Base-by-base conservation (phyloP, 1,140 invertebrate species). In the Anagrus nilaparvatae region DNA sequence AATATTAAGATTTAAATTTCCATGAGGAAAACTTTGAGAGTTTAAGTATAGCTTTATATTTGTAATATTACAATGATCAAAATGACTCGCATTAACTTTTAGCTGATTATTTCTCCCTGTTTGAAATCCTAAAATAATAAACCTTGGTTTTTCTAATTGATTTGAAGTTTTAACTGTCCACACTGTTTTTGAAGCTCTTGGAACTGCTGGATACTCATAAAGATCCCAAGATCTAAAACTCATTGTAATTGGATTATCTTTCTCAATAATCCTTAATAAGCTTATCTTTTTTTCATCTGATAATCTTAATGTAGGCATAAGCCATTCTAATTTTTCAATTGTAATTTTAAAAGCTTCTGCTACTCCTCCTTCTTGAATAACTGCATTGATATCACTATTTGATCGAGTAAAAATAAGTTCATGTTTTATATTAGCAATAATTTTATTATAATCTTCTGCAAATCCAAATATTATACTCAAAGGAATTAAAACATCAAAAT, bases 361-460 rank as follows among this genome's bases (percentile, higher is more conserved):
- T 18, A 13, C 19, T 18, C 18, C 29, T 39, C 18, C 28, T 12
- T 33, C 25, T 25, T 47, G 40, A 28, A 43, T 20, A 12, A 33
- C 24, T 14, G 29, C 45, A 39, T n/a, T n/a, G 6, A 42, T 16
- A 54, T 65, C 54, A 5, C 43, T 51, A 23, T 50, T 55, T 8
- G 51, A 34, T 41, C 61, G 48, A 27, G 58, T 58, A 16, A 68
- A 44, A 49, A 69, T 54, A 14, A 69, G 38, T 52, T 70, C 63
- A 50, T 67, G 63, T 54, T 62, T 62, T 39, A 49, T 52, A 46
- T 70, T 67, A 12, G 63, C 38, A 21, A 69, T 51, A 32, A 70
- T 60, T 54, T 61, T 63, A 29, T 53, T 53, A 57, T 65, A 70
- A 50, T 69, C 65, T 54, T 70, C 61, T 34, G 59, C 59, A 50